Evolutionary conservation across 2,797 vertebrate species (phyloP).

Genomic region (Loris lydekkerianus): DNA sequence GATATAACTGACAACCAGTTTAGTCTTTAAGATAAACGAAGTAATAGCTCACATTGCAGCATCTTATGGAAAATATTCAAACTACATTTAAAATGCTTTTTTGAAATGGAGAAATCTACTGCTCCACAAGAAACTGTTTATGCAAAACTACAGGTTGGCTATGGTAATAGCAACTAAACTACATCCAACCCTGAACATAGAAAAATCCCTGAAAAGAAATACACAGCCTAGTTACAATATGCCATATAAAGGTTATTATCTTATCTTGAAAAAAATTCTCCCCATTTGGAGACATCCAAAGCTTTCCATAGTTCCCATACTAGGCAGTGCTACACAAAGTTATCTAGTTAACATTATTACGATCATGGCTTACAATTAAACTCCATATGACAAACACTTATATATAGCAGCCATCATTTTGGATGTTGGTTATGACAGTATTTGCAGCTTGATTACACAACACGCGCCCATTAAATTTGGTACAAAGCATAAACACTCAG

Average conservation of each 20-base stretch:
- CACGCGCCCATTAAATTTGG: slow-evolving; percentile 73
- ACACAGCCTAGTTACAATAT: slow-evolving; percentile 78
- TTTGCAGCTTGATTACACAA: slow-evolving; percentile 74
- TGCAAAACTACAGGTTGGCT: slow-evolving; percentile 72
- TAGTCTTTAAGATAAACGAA: slow-evolving; percentile 83
- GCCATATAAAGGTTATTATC: slow-evolving; percentile 50
- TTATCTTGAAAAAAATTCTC: slow-evolving; percentile 68
- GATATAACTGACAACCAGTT: slow-evolving; percentile 76
- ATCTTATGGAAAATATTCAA: slow-evolving; percentile 78
- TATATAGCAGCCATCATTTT: slow-evolving; percentile 79
- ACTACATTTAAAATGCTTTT: slow-evolving; percentile 77
- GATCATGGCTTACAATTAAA: slow-evolving; percentile 71
- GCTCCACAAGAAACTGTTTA: slow-evolving; percentile 72
- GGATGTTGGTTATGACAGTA: slow-evolving; percentile 73
- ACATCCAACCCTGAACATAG: slow-evolving; percentile 76
- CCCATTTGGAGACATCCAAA: slow-evolving; percentile 62
- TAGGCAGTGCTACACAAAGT: slow-evolving; percentile 71
- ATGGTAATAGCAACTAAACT: slow-evolving; percentile 73
- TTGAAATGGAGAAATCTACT: slow-evolving; percentile 54
- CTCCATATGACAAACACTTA: slow-evolving; percentile 68
- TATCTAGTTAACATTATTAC: slow-evolving; percentile 60
- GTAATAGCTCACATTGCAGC: slow-evolving; percentile 75
- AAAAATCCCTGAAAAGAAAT: slow-evolving; percentile 74
- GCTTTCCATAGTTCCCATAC: slow-evolving; percentile 71
- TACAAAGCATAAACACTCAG: slow-evolving; percentile 77